These are phyloP conservation scores for Chiloscyllium plagiosum DNA, from an alignment of 2,113 vertebrate species.

Conservation along the genomic window DNA sequence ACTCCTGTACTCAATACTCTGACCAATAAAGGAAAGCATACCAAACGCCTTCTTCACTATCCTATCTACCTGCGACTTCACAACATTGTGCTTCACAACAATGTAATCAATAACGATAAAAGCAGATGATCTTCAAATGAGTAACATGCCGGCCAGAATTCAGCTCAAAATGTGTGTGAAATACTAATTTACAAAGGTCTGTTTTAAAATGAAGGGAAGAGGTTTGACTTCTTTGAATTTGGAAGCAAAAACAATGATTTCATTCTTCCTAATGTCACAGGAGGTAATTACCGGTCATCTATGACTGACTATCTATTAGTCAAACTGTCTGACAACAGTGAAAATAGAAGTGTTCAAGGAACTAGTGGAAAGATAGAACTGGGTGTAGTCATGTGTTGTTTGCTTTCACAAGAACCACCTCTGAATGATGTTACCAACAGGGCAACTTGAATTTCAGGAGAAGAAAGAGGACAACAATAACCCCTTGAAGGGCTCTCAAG, in stretches of 20 bases:
- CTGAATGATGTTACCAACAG: background rate
- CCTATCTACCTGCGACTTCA: no score
- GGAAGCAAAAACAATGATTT: background rate
- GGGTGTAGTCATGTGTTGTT: background rate
- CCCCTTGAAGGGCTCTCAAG: background rate
- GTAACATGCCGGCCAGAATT: background rate
- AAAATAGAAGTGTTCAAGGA: background rate
- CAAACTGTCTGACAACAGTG: background rate
- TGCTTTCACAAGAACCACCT: background rate
- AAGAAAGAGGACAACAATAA: background rate
- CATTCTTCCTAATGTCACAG: background rate
- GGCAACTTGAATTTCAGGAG: background rate
- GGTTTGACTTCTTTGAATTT: background rate
- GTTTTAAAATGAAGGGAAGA: background rate
- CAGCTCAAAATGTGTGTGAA: background rate
- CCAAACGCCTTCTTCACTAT: no score
- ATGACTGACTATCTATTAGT: background rate
- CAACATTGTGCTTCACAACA: background rate
- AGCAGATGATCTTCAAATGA: background rate
- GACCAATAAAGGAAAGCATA: no score
- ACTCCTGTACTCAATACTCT: no score
- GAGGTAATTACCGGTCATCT: background rate
- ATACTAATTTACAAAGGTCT: background rate
- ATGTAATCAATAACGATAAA: background rate
- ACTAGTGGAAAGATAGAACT: background rate